These are phyloP conservation scores for Pachyramphus minor DNA, from an alignment of 2,113 vertebrate species.

Conservation along the genomic window DNA sequence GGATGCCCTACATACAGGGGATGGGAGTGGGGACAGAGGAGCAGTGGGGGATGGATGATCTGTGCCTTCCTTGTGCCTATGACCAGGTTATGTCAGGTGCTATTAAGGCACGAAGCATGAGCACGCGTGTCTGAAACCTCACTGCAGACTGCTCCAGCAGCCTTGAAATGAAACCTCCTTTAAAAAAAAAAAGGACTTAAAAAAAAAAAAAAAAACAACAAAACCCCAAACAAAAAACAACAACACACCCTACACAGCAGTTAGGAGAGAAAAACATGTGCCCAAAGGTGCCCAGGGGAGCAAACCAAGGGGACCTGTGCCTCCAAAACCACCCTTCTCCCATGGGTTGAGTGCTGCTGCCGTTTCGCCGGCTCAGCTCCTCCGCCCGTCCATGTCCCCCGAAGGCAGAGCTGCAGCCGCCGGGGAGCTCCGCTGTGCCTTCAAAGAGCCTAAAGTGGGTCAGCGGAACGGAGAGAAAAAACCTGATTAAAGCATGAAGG, in stretches of 20 bases:
- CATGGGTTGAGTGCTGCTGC: neutral
- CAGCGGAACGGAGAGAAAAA: constrained; percentile 25
- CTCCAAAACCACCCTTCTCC: neutral
- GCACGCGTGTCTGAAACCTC: neutral
- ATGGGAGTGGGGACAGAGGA: neutral
- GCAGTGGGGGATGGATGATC: neutral
- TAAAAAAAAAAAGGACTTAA: neutral
- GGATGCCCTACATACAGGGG: constrained; percentile 5
- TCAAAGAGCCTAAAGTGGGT: constrained; percentile 57
- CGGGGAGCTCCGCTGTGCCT: neutral
- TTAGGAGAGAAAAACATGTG: neutral
- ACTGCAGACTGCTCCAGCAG: neutral
- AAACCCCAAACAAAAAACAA: neutral
- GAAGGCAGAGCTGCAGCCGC: constrained; percentile 12
- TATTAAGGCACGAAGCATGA: neutral
- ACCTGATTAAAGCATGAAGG: constrained; percentile 17
- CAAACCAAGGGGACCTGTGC: neutral
- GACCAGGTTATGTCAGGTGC: constrained; percentile 59
- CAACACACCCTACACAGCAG: neutral
- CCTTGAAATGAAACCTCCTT: neutral
- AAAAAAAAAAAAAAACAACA: neutral
- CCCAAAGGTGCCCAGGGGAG: neutral
- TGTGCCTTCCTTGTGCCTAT: neutral
- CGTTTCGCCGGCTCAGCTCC: neutral
- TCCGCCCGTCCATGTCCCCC: neutral